Evolutionary conservation across 2,888 invertebrate genomes (phyloP), one percentile per base, ranked within the genome.

Genomic region (Drosophila picticornis): DNA sequence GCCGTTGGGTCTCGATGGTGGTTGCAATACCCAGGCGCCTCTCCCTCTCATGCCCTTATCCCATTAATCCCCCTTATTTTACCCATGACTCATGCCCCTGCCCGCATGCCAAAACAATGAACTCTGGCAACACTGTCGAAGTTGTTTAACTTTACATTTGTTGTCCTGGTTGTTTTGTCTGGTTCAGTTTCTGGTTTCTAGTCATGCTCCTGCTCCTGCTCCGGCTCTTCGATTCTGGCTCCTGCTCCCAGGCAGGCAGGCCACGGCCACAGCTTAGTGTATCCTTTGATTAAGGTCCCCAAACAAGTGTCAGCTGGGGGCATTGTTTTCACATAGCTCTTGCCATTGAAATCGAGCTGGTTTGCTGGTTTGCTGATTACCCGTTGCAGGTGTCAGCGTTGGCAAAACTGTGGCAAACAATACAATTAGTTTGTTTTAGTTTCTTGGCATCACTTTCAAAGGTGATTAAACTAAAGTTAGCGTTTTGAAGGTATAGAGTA

Each of bases 91-190:
- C 48, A 27, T 38, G 51, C 7, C 16, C 57, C 56, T 29, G 56
- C 67, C 73, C 75, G 72, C 83, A 84, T 77, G 56, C 63, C 72
- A 63, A 64, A 84, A 80, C 85, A 80, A 82, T 84, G 83, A 84
- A 81, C 84, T 85, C 77, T 89, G 71, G 86, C 86, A 78, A 84
- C 75, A 76, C 72, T 80, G 77, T 76, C 74, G 77, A 84, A 86
- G 80, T 90, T 88, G 83, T 81, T 88, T 90, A 87, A 85, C 84
- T 85, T 90, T 76, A 73, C 83, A 90, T 90, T 85, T 87, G 89
- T 83, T 81, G 77, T 58, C 68, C 46, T 43, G 40, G 32, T 60
- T 64, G 59, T 77, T 32, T 61, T 46, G 61, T 52, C 65, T 71
- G 40, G 29, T 64, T 65, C 77, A 38, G 50, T 50, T 52, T 51